Conservation (phyloP, 2,888 invertebrate species). For the Sesia bembeciformis region DNA sequence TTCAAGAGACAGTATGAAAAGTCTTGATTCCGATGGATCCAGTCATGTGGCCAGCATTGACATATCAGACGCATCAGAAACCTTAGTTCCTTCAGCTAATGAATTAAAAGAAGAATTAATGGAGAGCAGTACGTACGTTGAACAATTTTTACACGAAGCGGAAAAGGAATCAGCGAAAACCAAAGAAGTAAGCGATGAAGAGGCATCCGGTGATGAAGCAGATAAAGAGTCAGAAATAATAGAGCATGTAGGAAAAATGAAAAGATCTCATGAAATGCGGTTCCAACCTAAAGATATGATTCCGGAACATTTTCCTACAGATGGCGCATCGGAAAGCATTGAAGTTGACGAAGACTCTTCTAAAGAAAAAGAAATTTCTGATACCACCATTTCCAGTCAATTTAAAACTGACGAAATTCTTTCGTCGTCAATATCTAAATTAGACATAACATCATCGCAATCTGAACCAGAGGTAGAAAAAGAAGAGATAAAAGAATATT, state of each 20-base stretch:
- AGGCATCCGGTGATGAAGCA: slow-evolving; percentile 74
- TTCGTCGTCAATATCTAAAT: slow-evolving; percentile 61
- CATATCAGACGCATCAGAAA: slow-evolving; percentile 94
- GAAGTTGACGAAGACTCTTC: slow-evolving; percentile 56
- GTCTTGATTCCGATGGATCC: slow-evolving; percentile 91
- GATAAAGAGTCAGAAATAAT: slow-evolving; percentile 60
- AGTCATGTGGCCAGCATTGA: slow-evolving; percentile 92
- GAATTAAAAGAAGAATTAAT: slow-evolving; percentile 85
- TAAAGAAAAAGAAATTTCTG: slow-evolving; percentile 56
- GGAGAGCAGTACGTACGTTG: slow-evolving; percentile 75
- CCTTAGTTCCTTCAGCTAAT: slow-evolving; percentile 91
- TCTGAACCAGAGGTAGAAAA: slow-evolving; percentile 40
- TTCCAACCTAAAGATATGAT: slow-evolving; percentile 80
- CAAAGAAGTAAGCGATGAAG: slow-evolving; percentile 67
- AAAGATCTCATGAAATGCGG: slow-evolving; percentile 92
- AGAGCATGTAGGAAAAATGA: slow-evolving; percentile 84
- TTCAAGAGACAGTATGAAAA: slow-evolving; percentile 92
- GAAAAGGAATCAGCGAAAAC: slow-evolving; percentile 46
- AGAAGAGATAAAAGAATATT: slow-evolving; percentile 34
- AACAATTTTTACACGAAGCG: slow-evolving; percentile 61
- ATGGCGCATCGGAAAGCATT: slow-evolving; percentile 52
- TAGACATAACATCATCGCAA: slow-evolving; percentile 50
- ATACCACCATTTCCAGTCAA: slow-evolving; percentile 64
- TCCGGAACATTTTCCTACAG: slow-evolving; percentile 60
- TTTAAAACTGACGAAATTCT: slow-evolving; percentile 57